A percentile compares a stretch with the other conserved stretches of the same genome.
phyloP scores from a whole-genome alignment of 2,797 vertebrate species.

The Danio albolineatus region DNA sequence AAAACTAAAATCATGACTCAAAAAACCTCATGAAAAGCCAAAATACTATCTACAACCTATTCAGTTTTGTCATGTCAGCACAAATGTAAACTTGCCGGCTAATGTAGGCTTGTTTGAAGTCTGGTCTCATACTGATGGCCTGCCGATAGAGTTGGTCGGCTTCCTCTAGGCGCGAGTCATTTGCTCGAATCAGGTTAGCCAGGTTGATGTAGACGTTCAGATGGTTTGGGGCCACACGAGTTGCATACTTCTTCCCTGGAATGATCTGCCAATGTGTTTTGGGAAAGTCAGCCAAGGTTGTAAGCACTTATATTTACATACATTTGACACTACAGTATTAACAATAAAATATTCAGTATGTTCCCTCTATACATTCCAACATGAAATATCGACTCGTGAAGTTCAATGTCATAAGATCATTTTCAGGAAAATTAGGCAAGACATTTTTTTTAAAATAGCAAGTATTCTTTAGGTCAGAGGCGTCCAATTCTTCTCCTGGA shows the following conservation, averaged over 20 bases:
- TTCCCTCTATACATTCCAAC: constrained; percentile 4
- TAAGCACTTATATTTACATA: constrained; percentile 26
- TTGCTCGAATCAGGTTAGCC: constrained; percentile 94
- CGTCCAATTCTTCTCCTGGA: not conserved
- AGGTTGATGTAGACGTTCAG: constrained; percentile 98
- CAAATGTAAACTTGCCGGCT: constrained; percentile 84
- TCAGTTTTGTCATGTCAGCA: not conserved
- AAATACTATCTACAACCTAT: not conserved
- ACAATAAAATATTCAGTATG: constrained; percentile 9
- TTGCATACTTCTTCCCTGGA: constrained; percentile 97
- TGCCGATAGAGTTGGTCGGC: constrained; percentile 97
- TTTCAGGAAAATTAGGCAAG: not conserved
- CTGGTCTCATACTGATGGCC: constrained; percentile 98
- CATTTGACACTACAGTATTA: not conserved
- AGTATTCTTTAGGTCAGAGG: not conserved
- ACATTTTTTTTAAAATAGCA: not conserved
- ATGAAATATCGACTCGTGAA: constrained; percentile 24
- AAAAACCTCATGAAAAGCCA: constrained; percentile 25
- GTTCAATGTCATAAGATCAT: not conserved
- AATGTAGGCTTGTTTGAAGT: constrained; percentile 99
- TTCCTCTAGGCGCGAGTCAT: constrained; percentile 95
- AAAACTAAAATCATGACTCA: not conserved
- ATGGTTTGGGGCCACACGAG: constrained; percentile 97
- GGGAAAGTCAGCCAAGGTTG: constrained; percentile 19
- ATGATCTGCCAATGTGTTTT: constrained; percentile 83